phyloP scores from a whole-genome alignment of 2,888 invertebrate genomes.

The Troides helena region DNA sequence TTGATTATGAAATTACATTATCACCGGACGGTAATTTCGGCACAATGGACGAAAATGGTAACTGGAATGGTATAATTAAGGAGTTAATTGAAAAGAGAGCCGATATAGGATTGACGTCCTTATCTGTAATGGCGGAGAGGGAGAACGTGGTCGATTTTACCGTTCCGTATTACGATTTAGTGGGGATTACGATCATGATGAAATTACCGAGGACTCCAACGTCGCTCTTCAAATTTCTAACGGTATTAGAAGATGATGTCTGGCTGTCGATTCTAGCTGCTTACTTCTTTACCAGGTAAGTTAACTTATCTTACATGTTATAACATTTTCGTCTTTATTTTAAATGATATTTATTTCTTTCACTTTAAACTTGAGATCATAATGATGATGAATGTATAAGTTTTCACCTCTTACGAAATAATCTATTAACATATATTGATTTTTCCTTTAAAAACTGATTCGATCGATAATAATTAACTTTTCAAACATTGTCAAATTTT shows the following conservation, averaged over 20 bases:
- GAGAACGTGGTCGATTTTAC: slow-evolving; percentile 99
- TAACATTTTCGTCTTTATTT: no score
- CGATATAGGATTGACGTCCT: slow-evolving; percentile 95
- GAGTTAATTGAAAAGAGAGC: slow-evolving; percentile 92
- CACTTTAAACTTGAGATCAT: no score
- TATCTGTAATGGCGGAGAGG: slow-evolving; percentile 98
- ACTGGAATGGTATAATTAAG: slow-evolving; percentile 92
- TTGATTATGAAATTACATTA: slow-evolving; percentile 93
- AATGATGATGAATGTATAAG: no score
- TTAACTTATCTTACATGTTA: not conserved
- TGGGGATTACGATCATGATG: slow-evolving; percentile 98
- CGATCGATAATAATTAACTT: no score
- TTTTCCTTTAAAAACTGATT: no score
- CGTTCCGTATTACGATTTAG: slow-evolving; percentile 98
- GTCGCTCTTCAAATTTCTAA: slow-evolving; percentile 97
- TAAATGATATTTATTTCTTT: no score
- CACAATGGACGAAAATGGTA: slow-evolving; percentile 91
- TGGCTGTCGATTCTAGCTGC: slow-evolving; percentile 98
- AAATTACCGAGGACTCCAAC: slow-evolving; percentile 93
- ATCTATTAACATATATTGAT: no score
- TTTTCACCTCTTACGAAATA: no score
- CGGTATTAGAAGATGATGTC: slow-evolving; percentile 96
- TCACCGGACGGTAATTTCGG: slow-evolving; percentile 92
- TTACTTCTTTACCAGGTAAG: slow-evolving; percentile 94
- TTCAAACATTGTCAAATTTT: no score